A percentile compares a stretch with the other conserved stretches of the same genome.
phyloP scores from a whole-genome alignment of 2,797 vertebrate species.

The Intellagama lesueurii region DNA sequence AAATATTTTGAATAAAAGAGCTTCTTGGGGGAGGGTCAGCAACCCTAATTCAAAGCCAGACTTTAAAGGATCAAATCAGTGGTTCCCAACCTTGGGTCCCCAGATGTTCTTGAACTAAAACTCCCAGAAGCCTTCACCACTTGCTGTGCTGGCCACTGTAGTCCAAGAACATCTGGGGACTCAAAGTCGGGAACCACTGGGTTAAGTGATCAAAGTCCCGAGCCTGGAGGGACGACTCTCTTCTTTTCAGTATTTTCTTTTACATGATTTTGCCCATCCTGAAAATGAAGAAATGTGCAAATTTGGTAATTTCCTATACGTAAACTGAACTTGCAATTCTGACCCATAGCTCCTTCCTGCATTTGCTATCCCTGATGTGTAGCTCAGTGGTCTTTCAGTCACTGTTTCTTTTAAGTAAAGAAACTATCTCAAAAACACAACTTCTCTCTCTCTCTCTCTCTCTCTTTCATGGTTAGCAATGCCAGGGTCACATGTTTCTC shows the following conservation, averaged over 20 bases:
- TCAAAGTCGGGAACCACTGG: too few species aligned
- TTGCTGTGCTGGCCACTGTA: too few species aligned
- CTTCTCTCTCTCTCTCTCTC: neutral
- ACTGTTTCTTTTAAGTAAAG: neutral
- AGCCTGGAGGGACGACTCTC: neutral
- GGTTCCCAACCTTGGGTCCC: too few species aligned
- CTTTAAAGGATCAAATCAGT: too few species aligned
- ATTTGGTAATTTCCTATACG: neutral
- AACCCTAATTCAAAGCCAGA: too few species aligned
- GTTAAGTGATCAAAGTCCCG: neutral
- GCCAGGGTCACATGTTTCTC: neutral
- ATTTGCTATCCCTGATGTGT: rapidly evolving
- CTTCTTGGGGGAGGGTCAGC: too few species aligned
- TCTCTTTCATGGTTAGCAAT: neutral
- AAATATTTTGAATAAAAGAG: too few species aligned
- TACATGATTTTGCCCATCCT: neutral
- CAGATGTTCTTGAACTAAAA: too few species aligned
- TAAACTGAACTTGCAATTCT: neutral
- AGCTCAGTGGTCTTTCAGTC: slow-evolving; percentile 9
- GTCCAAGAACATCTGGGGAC: too few species aligned
- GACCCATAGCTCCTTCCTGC: neutral
- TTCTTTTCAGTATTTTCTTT: neutral
- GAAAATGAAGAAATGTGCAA: neutral
- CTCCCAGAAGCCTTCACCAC: too few species aligned
- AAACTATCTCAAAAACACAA: neutral